A percentile compares a stretch with the other conserved stretches of the same genome.
Conservation (phyloP, 2,113 vertebrate genomes). For the Dipodomys ordii region DNA sequence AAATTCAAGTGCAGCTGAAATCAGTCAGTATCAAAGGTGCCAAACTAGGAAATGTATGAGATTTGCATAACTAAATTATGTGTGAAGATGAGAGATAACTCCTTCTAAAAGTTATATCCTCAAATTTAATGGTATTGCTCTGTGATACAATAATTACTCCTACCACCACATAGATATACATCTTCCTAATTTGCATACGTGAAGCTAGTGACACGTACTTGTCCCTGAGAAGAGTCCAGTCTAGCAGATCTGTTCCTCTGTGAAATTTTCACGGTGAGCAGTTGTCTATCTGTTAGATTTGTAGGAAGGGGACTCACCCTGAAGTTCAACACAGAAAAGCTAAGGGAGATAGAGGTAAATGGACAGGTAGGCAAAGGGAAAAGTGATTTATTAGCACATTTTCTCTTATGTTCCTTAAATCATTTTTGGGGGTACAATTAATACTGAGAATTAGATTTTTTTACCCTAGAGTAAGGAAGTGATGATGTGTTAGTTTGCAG, state of each 20-base stretch:
- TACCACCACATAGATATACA: not conserved
- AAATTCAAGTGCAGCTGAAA: slow-evolving; percentile 24
- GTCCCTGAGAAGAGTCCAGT: slow-evolving; percentile 10
- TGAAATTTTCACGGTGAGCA: not conserved
- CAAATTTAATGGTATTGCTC: slow-evolving; percentile 38
- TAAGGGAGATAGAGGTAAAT: not conserved
- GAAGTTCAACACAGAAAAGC: slow-evolving; percentile 18
- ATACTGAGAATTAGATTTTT: not conserved
- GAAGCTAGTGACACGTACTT: not conserved
- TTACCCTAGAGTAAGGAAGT: not conserved
- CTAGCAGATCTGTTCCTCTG: not conserved
- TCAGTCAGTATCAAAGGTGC: slow-evolving; percentile 11
- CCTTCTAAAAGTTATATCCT: slow-evolving; percentile 37
- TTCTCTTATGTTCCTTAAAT: not conserved
- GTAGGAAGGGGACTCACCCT: not conserved
- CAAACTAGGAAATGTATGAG: not conserved
- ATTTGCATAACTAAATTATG: not conserved
- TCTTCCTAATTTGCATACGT: not conserved
- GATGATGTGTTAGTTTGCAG: not conserved
- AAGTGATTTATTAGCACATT: not conserved
- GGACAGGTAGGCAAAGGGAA: not conserved
- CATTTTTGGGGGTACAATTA: not conserved
- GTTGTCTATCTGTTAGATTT: not conserved
- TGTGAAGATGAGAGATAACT: not conserved
- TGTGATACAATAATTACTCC: not conserved